Conservation (phyloP, 2,797 vertebrate genomes). For the Decapterus maruadsi region DNA sequence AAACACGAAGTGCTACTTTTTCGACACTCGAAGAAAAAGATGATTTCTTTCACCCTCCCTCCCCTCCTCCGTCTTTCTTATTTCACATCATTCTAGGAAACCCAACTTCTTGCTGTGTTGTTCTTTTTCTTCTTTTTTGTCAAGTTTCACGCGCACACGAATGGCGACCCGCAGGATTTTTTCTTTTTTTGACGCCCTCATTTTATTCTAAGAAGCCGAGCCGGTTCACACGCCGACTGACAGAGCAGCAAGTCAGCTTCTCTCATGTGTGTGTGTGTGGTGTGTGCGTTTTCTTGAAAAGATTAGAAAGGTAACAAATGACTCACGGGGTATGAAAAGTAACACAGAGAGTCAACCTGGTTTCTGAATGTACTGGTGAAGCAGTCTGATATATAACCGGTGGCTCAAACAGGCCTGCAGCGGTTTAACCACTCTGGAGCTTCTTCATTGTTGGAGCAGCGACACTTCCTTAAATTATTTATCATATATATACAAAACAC, state of each 20-base stretch:
- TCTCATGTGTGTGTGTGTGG: neutral
- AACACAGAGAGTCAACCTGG: neutral
- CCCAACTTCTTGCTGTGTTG: slow-evolving; percentile 44
- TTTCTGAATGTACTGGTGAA: slow-evolving; percentile 45
- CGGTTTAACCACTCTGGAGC: slow-evolving; percentile 10
- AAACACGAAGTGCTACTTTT: slow-evolving; percentile 41
- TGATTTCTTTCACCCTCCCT: neutral
- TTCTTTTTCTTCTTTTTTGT: neutral
- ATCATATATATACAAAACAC: neutral
- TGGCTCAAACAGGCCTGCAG: slow-evolving; percentile 7
- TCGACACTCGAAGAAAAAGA: slow-evolving; percentile 52
- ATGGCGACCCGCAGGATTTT: slow-evolving; percentile 52
- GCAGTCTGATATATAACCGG: slow-evolving; percentile 12
- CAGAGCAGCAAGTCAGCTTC: slow-evolving; percentile 13
- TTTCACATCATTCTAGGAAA: slow-evolving; percentile 82
- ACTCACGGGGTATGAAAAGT: slow-evolving; percentile 44
- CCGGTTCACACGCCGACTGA: slow-evolving; percentile 63
- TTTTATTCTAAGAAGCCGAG: slow-evolving; percentile 82
- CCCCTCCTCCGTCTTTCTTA: slow-evolving; percentile 17
- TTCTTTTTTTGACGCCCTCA: slow-evolving; percentile 54
- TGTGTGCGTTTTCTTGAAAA: slow-evolving; percentile 78
- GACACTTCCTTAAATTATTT: neutral
- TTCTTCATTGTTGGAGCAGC: neutral
- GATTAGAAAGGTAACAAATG: slow-evolving; percentile 62
- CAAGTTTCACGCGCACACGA: slow-evolving; percentile 52